phyloP scores from a whole-genome alignment of 1,140 invertebrate species.

The Drosophila nigromelanica region DNA sequence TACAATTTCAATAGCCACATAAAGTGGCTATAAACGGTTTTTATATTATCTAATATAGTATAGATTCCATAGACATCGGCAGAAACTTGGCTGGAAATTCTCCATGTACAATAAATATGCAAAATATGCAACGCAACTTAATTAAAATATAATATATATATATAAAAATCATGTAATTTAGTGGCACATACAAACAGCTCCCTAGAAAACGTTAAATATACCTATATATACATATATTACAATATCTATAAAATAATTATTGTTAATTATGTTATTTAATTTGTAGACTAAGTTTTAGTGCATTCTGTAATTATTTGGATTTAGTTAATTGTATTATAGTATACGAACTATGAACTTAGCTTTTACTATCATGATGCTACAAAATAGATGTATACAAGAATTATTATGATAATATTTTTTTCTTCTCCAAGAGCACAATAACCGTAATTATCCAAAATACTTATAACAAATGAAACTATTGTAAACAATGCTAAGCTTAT shows the following conservation, averaged over 20 bases:
- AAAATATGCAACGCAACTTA: slow-evolving; percentile 10
- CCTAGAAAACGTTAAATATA: slow-evolving; percentile 2
- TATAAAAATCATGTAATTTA: slow-evolving; percentile 10
- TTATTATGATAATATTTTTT: slow-evolving; percentile 24
- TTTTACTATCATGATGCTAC: slow-evolving; percentile 10
- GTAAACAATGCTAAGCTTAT: slow-evolving; percentile 65
- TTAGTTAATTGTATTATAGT: slow-evolving; percentile 44
- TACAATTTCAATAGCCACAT: not conserved
- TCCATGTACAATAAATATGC: slow-evolving; percentile 30
- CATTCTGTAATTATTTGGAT: slow-evolving; percentile 34
- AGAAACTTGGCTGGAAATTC: slow-evolving; percentile 5
- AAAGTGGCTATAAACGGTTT: not conserved
- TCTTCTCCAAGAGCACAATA: slow-evolving; percentile 65
- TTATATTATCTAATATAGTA: not conserved
- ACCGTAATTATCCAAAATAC: slow-evolving; percentile 43
- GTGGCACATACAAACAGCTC: slow-evolving; percentile 24
- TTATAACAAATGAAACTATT: slow-evolving; percentile 26
- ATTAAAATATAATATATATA: not conserved
- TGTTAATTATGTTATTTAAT: slow-evolving; percentile 61
- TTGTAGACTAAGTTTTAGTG: slow-evolving; percentile 49
- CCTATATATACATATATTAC: slow-evolving; percentile 9
- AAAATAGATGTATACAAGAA: slow-evolving; percentile 14
- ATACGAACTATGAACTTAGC: slow-evolving; percentile 5
- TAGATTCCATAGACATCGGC: not conserved
- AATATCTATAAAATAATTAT: slow-evolving; percentile 17